These are phyloP conservation scores for Corvus cornix DNA, from an alignment of 2,113 vertebrate species.

Conservation along the genomic window DNA sequence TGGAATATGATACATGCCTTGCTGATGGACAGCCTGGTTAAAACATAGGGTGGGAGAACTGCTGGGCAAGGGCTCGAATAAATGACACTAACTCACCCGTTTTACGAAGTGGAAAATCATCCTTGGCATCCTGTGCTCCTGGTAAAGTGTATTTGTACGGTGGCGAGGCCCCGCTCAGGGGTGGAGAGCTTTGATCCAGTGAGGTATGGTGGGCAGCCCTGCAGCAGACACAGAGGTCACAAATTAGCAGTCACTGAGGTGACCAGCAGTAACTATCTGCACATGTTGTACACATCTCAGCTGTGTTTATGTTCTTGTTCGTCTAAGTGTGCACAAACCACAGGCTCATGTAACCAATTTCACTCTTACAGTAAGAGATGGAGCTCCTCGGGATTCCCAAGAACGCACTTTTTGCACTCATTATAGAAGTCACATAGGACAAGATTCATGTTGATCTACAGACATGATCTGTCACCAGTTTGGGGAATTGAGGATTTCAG, in stretches of 20 bases:
- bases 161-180: conserved; percentile 89
- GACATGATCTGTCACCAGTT: conserved; percentile 16
- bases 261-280: conserved; percentile 59
- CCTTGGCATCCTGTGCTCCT: conserved; percentile 86
- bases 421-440: background rate
- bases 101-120: conserved; percentile 98
- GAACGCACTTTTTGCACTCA: background rate
- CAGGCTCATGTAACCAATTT: conserved; percentile 41
- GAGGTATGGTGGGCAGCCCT: conserved; percentile 96
- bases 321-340: conserved; percentile 37
- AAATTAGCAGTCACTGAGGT: conserved; percentile 21
- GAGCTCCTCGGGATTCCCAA: conserved; percentile 14
- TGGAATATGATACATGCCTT: background rate
- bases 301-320: conserved; percentile 58
- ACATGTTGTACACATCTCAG: conserved; percentile 46
- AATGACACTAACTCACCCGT: conserved; percentile 80
- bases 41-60: background rate
- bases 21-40: background rate
- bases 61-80: background rate
- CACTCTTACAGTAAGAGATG: background rate
- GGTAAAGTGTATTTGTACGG: conserved; percentile 91
- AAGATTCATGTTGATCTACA: background rate
- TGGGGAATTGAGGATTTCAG: background rate
- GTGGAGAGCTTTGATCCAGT: conserved; percentile 97
- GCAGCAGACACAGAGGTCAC: conserved; percentile 55